Evolutionary conservation across 2,113 vertebrate genomes (phyloP).

Genomic region (Laterallus jamaicensis): DNA sequence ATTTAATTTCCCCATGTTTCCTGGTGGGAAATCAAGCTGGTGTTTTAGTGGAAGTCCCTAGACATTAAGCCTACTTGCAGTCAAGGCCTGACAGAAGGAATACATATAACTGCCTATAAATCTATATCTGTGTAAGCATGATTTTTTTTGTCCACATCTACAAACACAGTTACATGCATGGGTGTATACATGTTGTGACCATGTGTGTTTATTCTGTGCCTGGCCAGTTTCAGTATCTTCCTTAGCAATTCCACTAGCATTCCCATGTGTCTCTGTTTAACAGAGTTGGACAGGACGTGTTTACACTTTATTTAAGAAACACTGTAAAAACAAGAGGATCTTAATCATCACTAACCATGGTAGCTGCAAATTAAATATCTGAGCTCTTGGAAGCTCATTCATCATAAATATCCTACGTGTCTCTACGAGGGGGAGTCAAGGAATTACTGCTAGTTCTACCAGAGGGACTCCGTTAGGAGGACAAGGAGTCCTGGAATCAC

Average conservation of each 20-base stretch:
- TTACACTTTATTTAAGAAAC: conserved; percentile 52
- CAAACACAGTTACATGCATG: background rate
- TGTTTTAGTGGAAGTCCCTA: conserved; percentile 39
- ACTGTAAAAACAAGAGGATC: conserved; percentile 41
- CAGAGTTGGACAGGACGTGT: background rate
- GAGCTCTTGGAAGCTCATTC: conserved; percentile 31
- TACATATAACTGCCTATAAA: background rate
- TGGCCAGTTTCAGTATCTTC: background rate
- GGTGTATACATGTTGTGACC: background rate
- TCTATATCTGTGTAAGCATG: background rate
- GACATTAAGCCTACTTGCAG: conserved; percentile 1
- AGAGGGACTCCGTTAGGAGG: background rate
- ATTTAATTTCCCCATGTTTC: conserved; percentile 53
- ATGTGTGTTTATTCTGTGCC: background rate
- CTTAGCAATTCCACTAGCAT: conserved; percentile 2
- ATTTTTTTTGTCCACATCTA: background rate
- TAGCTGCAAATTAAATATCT: conserved; percentile 50
- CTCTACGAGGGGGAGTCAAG: background rate
- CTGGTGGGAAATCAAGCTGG: conserved; percentile 62
- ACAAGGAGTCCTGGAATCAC: background rate
- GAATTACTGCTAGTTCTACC: background rate
- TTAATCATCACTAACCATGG: conserved; percentile 55
- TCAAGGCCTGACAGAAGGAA: background rate
- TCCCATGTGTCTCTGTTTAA: background rate
- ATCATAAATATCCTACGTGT: background rate